These are phyloP conservation scores for Drosophila ogumai DNA, from an alignment of 1,140 invertebrate species.

Conservation along the genomic window DNA sequence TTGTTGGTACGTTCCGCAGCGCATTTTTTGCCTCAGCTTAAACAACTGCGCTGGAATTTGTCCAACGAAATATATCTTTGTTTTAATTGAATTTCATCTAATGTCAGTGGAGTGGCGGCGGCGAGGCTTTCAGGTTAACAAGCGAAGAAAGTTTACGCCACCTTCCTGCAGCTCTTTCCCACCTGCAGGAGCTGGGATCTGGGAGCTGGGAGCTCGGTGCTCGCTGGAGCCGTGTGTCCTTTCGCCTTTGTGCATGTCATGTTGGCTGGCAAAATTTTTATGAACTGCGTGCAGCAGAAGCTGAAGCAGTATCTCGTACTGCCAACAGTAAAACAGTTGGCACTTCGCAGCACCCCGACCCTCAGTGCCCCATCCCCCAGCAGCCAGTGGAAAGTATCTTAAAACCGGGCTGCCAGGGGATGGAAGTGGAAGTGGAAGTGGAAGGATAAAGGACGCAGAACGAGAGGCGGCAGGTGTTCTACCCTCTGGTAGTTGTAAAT, in stretches of 20 bases:
- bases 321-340: constrained; percentile 53
- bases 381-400: constrained; percentile 55
- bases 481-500: constrained; percentile 73
- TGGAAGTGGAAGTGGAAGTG: not conserved
- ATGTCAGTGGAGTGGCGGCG: constrained; percentile 51
- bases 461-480: constrained; percentile 12
- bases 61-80: constrained; percentile 74
- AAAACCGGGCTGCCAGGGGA: constrained; percentile 23
- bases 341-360: constrained; percentile 22
- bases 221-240: constrained; percentile 61
- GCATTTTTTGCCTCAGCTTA: constrained; percentile 52
- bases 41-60: constrained; percentile 43
- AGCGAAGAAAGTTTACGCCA: constrained; percentile 73
- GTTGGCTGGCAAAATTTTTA: constrained; percentile 82
- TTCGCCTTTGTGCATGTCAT: constrained; percentile 81
- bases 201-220: not conserved
- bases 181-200: constrained; percentile 6
- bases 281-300: constrained; percentile 73
- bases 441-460: constrained; percentile 6
- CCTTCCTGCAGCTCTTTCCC: constrained; percentile 48
- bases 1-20: not conserved
- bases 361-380: not conserved
- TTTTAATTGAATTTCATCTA: constrained; percentile 82
- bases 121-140: constrained; percentile 71
- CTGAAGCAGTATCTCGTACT: constrained; percentile 41